A percentile compares a stretch with the other conserved stretches of the same genome.
Conservation (phyloP, 2,888 invertebrate genomes). For the Mythimna ferrago region DNA sequence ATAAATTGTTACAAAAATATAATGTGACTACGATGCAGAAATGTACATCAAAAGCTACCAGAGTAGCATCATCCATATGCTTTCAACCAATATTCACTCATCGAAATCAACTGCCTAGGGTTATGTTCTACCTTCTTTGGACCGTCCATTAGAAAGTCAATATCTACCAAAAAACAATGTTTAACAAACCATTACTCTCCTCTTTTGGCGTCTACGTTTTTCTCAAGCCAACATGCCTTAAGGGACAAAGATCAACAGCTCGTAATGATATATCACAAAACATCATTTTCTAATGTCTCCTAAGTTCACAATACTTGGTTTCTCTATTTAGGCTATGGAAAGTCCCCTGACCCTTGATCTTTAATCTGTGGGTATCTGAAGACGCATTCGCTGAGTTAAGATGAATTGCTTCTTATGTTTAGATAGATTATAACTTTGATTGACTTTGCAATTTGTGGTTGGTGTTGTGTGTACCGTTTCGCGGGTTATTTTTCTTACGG, state of each 20-base stretch:
- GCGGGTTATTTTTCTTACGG: not conserved
- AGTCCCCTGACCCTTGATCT: conserved; percentile 69
- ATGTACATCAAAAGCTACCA: too few species aligned
- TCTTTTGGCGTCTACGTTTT: conserved; percentile 14
- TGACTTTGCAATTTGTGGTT: conserved; percentile 19
- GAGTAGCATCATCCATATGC: too few species aligned
- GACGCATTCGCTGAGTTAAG: conserved; percentile 11
- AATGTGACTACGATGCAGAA: too few species aligned
- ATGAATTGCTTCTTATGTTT: conserved; percentile 36
- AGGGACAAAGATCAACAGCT: conserved; percentile 30
- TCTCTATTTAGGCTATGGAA: conserved; percentile 73
- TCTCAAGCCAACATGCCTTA: conserved; percentile 1
- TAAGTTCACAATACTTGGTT: conserved; percentile 29
- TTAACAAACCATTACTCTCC: not conserved
- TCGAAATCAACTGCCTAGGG: too few species aligned
- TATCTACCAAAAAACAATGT: not conserved
- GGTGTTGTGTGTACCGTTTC: not conserved
- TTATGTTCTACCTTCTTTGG: not conserved
- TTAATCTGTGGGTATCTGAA: conserved; percentile 62
- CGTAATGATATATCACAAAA: conserved; percentile 49
- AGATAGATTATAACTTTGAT: conserved; percentile 34
- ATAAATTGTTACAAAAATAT: too few species aligned
- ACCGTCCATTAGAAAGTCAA: not conserved
- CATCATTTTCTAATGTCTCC: conserved; percentile 57
- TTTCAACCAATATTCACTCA: too few species aligned